Percentiles rank a stretch among this genome's conserved stretches.
These are phyloP conservation scores for Periophthalmodon schlosseri DNA, from an alignment of 2,113 vertebrate genomes.

Conservation along the genomic window DNA sequence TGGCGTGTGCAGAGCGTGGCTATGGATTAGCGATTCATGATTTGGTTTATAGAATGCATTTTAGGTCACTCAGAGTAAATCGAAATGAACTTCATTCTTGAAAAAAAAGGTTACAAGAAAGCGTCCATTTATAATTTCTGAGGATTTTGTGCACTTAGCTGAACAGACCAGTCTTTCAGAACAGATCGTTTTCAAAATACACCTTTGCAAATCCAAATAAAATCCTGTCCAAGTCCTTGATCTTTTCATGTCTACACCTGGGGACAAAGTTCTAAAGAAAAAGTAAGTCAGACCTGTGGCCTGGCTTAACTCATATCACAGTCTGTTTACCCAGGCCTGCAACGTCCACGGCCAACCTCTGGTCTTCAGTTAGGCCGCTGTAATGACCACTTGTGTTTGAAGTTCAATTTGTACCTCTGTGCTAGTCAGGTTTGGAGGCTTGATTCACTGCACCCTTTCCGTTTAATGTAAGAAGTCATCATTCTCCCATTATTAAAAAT, in stretches of 20 bases:
- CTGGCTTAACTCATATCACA: constrained; percentile 68
- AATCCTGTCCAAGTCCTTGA: constrained; percentile 50
- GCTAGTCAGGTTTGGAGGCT: constrained; percentile 35
- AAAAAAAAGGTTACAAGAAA: constrained; percentile 53
- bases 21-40: constrained; percentile 57
- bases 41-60: constrained; percentile 48
- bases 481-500: background rate
- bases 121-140: constrained; percentile 72
- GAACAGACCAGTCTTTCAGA: constrained; percentile 76
- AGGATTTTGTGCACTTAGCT: constrained; percentile 53
- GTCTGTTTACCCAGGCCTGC: constrained; percentile 65
- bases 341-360: constrained; percentile 51
- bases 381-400: constrained; percentile 34
- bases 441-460: background rate
- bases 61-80: constrained; percentile 26
- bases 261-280: constrained; percentile 62
- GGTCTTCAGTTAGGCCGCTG: constrained; percentile 45
- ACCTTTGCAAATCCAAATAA: constrained; percentile 74
- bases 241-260: constrained; percentile 81
- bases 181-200: constrained; percentile 65
- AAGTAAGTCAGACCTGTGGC: constrained; percentile 24
- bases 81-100: constrained; percentile 10
- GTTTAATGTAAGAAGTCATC: constrained; percentile 10
- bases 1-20: constrained; percentile 48
- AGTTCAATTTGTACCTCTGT: constrained; percentile 29